Percentiles rank a stretch among this genome's conserved stretches.
Evolutionary conservation across 2,888 invertebrate genomes (phyloP).

Genomic region (Neoitamus cyanurus): DNA sequence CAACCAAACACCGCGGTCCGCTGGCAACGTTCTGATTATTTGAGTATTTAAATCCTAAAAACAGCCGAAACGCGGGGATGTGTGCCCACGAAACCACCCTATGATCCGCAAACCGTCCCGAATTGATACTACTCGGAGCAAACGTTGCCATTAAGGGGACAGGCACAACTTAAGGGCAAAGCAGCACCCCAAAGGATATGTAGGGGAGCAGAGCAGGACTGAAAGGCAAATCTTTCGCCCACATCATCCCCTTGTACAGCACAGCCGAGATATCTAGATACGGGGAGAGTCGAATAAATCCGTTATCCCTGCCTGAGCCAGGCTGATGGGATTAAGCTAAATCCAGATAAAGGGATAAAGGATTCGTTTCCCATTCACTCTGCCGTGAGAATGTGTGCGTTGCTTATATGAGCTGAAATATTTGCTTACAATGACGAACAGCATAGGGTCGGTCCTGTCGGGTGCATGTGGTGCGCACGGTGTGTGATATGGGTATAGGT

Average conservation of each 20-base stretch:
- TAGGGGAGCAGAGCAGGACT: background rate
- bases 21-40: background rate
- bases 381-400: background rate
- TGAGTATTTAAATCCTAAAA: background rate
- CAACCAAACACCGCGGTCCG: background rate
- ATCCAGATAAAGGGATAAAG: slow-evolving; percentile 68
- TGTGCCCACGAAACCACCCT: slow-evolving; percentile 11
- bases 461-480: slow-evolving; percentile 35
- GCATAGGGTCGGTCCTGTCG: slow-evolving; percentile 28
- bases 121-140: slow-evolving; percentile 31
- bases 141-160: slow-evolving; percentile 41
- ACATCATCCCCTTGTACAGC: slow-evolving; percentile 17
- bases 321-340: slow-evolving; percentile 67
- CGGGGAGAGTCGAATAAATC: slow-evolving; percentile 54
- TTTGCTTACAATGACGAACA: slow-evolving; percentile 29
- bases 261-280: slow-evolving; percentile 20
- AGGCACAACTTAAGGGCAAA: slow-evolving; percentile 26
- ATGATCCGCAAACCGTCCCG: slow-evolving; percentile 27
- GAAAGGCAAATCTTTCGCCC: slow-evolving; percentile 27
- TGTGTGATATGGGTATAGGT: background rate
- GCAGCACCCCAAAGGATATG: background rate
- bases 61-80: background rate
- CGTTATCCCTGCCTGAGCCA: slow-evolving; percentile 58
- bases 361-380: slow-evolving; percentile 56
- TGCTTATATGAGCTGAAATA: slow-evolving; percentile 13